phyloP scores from a whole-genome alignment of 2,888 invertebrate species.

The Netelia inedita region DNA sequence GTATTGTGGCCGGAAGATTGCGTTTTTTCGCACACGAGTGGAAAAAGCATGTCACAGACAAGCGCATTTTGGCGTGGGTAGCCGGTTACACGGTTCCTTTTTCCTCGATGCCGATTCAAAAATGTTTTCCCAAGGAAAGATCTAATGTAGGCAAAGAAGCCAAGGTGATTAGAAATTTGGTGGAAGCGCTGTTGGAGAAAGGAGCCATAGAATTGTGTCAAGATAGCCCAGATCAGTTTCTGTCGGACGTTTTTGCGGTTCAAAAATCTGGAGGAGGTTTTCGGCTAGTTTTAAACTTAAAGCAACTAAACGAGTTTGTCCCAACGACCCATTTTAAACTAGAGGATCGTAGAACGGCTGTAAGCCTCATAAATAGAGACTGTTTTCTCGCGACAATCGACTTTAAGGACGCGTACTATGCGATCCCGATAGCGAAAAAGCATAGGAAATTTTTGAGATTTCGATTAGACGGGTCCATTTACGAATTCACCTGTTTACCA shows the following conservation, averaged over 20 bases:
- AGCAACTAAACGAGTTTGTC: neutral
- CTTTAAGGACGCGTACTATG: conserved; percentile 50
- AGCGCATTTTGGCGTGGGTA: conserved; percentile 49
- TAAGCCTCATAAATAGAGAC: neutral
- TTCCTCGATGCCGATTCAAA: conserved; percentile 20
- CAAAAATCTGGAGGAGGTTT: neutral
- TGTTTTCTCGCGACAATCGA: conserved; percentile 50
- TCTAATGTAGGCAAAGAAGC: conserved; percentile 20
- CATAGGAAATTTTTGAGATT: conserved; percentile 73
- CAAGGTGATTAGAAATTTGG: neutral
- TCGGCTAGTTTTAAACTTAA: conserved; percentile 2
- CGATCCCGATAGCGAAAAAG: conserved; percentile 57
- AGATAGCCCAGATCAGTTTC: conserved; percentile 2
- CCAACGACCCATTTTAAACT: no score
- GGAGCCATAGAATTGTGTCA: conserved; percentile 15
- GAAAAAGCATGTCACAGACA: conserved; percentile 48
- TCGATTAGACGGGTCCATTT: conserved; percentile 59
- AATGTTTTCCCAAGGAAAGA: neutral
- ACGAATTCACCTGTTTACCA: conserved; percentile 72
- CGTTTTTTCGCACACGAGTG: conserved; percentile 37
- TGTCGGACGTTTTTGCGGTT: conserved; percentile 10
- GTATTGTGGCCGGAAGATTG: conserved; percentile 64
- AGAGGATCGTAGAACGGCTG: neutral
- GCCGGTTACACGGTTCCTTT: conserved; percentile 60
- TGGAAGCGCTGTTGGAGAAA: neutral